Percentiles rank a stretch among this genome's conserved stretches.
These are phyloP conservation scores for Dolomedes plantarius DNA, from an alignment of 2,888 invertebrate species.

Conservation along the genomic window DNA sequence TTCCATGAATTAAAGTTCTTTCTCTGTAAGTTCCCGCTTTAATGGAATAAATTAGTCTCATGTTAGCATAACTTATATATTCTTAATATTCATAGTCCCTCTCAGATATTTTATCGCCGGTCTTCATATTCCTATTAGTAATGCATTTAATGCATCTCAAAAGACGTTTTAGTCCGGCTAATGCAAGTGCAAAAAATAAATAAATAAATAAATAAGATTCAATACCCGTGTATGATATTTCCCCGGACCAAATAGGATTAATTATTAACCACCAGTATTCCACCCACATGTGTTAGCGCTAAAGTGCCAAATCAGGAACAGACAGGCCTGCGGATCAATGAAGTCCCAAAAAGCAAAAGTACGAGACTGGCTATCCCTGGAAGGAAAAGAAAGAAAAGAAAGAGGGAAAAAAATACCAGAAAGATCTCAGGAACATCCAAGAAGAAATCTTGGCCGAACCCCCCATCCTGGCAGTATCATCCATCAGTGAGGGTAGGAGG, in stretches of 20 bases:
- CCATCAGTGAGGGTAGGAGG: conserved; percentile 24
- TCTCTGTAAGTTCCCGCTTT: too few relatives aligned
- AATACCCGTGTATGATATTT: not conserved
- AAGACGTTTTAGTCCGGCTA: too few relatives aligned
- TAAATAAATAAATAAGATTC: not conserved
- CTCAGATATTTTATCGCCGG: too few relatives aligned
- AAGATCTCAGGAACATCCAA: conserved; percentile 14
- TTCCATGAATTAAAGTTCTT: too few relatives aligned
- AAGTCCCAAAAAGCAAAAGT: conserved; percentile 25
- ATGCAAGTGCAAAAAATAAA: too few relatives aligned
- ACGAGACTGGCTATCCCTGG: not conserved
- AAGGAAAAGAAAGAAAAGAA: not conserved
- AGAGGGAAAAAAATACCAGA: not conserved
- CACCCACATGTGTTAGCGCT: not conserved
- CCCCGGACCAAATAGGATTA: not conserved
- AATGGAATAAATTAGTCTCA: too few relatives aligned
- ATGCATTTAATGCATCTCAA: too few relatives aligned
- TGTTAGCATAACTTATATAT: too few relatives aligned
- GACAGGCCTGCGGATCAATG: conserved; percentile 24
- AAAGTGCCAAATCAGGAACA: conserved; percentile 33
- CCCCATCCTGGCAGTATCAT: conserved; percentile 44
- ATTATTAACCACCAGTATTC: not conserved
- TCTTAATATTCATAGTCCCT: too few relatives aligned
- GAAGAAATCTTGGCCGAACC: conserved; percentile 28
- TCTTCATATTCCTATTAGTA: too few relatives aligned